Conservation (phyloP, 30 jellyfish, hydroid and myxozoan species). For the Turritopsis dohrnii region DNA sequence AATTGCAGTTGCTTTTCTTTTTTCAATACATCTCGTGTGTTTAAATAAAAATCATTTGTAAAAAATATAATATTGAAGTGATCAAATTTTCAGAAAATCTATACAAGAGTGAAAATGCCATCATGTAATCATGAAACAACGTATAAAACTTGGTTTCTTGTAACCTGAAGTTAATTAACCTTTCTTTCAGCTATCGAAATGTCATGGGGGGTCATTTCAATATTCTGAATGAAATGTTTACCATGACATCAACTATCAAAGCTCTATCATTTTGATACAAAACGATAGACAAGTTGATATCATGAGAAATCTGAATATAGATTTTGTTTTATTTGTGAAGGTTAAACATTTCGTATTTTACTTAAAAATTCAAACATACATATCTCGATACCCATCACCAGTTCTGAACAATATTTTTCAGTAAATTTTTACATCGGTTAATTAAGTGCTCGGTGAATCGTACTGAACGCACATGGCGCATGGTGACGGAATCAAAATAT, state of each 20-base stretch:
- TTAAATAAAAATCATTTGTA: no score
- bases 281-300: slow-evolving; percentile 1
- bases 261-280: slow-evolving; percentile 4
- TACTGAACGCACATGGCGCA: slow-evolving; percentile 35
- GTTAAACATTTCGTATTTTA: neutral
- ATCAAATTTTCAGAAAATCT: no score
- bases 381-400: slow-evolving; percentile 12
- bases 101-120: no score
- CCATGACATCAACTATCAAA: slow-evolving; percentile 17
- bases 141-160: neutral
- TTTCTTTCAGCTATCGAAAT: neutral
- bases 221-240: neutral
- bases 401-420: neutral
- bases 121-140: neutral
- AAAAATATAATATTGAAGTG: no score
- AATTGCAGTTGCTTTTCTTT: no score
- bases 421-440: slow-evolving; percentile 10
- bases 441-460: slow-evolving; percentile 40
- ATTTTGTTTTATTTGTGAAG: neutral
- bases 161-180: neutral
- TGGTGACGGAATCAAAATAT: slow-evolving; percentile 37
- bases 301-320: slow-evolving; percentile 7
- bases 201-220: neutral
- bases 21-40: no score
- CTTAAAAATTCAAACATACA: neutral